phyloP scores from a whole-genome alignment of 1,140 invertebrate genomes.

The Drosophila quadrilineata region DNA sequence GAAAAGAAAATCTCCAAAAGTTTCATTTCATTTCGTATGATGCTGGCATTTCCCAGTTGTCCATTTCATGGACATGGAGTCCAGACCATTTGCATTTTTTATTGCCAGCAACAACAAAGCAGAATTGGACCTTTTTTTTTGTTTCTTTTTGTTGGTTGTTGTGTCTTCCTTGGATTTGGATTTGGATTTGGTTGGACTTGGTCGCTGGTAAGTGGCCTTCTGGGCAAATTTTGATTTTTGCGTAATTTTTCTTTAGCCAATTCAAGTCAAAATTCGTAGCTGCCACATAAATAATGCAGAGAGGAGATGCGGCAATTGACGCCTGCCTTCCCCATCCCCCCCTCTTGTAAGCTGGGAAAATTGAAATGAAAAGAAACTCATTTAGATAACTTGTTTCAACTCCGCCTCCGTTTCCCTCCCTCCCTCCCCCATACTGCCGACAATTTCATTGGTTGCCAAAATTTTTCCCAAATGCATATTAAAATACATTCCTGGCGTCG shows the following conservation, averaged over 20 bases:
- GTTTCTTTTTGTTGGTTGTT: too few relatives aligned
- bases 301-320: too few relatives aligned
- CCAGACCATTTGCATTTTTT: slow-evolving; percentile 74
- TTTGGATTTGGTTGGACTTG: slow-evolving; percentile 7
- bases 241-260: slow-evolving; percentile 61
- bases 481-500: slow-evolving; percentile 63
- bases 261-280: slow-evolving; percentile 55
- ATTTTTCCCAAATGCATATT: slow-evolving; percentile 80
- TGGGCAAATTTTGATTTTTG: slow-evolving; percentile 72
- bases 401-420: background rate
- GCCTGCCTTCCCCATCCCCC: too few relatives aligned
- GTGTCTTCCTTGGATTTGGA: too few relatives aligned
- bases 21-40: slow-evolving; percentile 34
- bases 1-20: too few relatives aligned
- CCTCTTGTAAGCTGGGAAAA: slow-evolving; percentile 20
- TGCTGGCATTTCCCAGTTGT: slow-evolving; percentile 55
- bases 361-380: slow-evolving; percentile 72
- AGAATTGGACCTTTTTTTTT: slow-evolving; percentile 53
- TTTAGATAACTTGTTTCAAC: slow-evolving; percentile 27
- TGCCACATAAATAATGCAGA: slow-evolving; percentile 56
- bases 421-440: background rate
- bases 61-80: slow-evolving; percentile 55
- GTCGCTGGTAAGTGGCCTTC: slow-evolving; percentile 62
- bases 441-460: slow-evolving; percentile 29
- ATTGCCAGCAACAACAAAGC: slow-evolving; percentile 44